phyloP scores from a whole-genome alignment of 2,888 invertebrate species.

The Diaperis boleti region DNA sequence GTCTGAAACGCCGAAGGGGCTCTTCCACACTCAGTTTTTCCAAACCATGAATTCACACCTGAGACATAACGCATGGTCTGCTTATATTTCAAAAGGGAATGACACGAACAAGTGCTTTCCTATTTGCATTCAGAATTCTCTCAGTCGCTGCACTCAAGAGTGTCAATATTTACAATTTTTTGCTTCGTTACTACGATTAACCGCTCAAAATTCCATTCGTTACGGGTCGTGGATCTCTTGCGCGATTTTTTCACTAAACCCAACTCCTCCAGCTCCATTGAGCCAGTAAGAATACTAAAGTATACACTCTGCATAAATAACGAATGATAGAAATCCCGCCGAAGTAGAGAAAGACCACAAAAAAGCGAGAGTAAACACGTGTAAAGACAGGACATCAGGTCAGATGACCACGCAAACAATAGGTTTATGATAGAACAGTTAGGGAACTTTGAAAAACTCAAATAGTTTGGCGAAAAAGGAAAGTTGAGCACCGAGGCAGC shows the following conservation, averaged over 20 bases:
- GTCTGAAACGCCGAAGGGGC: slow-evolving; percentile 20
- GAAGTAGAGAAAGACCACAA: no score
- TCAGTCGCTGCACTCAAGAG: slow-evolving; percentile 2
- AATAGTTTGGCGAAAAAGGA: no score
- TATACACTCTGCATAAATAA: no score
- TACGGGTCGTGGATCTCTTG: background rate
- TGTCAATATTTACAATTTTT: slow-evolving; percentile 1
- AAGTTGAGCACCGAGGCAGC: no score
- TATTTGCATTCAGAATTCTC: slow-evolving; percentile 23
- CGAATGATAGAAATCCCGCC: no score
- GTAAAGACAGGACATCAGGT: no score
- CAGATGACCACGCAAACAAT: no score
- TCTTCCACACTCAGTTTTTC: slow-evolving; percentile 22
- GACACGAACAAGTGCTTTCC: slow-evolving; percentile 14
- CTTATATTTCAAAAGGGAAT: slow-evolving; percentile 23
- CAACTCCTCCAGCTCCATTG: no score
- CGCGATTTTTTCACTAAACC: background rate
- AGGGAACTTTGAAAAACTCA: no score
- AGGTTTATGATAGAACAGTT: no score
- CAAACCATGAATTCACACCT: slow-evolving; percentile 25
- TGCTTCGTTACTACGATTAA: slow-evolving; percentile 18
- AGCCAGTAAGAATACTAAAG: background rate
- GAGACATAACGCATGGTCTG: slow-evolving; percentile 20
- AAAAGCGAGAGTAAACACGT: no score
- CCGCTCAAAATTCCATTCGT: slow-evolving; percentile 6